phyloP scores from a whole-genome alignment of 1,140 invertebrate genomes.

The Notospermus geniculatus region DNA sequence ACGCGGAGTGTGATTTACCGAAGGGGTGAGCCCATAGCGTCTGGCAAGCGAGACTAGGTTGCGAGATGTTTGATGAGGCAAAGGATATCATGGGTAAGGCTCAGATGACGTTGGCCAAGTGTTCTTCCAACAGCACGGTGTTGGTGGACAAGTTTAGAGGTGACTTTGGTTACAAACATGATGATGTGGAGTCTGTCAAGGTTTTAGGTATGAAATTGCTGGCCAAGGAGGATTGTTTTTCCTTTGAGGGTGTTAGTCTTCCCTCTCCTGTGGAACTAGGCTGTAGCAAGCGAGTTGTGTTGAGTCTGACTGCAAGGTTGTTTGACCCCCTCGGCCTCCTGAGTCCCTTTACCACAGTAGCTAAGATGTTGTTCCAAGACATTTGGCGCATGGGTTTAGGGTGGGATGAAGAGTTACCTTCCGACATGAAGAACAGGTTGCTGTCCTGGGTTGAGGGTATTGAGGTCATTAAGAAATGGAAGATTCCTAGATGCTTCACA shows the following conservation, averaged over 20 bases:
- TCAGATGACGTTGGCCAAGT: conserved; percentile 1
- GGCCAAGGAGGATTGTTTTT: conserved; percentile 6
- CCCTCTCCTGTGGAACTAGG: neutral
- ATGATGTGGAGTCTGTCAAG: neutral
- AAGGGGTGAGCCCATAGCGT: too few relatives aligned
- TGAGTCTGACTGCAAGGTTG: neutral
- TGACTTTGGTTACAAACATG: neutral
- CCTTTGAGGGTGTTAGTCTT: neutral
- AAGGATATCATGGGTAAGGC: neutral
- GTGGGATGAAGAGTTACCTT: conserved; percentile 5
- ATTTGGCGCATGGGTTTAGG: neutral
- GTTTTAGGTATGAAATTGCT: neutral
- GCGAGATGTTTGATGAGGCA: conserved; percentile 20
- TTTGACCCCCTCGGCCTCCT: conserved; percentile 9
- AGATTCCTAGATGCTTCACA: conserved; percentile 5
- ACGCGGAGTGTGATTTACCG: too few relatives aligned
- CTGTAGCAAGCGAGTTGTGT: neutral
- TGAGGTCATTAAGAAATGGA: neutral
- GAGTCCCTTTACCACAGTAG: neutral
- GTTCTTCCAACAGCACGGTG: neutral
- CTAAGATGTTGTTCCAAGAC: conserved; percentile 1
- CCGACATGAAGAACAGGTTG: neutral
- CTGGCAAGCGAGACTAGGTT: too few relatives aligned
- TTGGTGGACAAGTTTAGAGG: neutral
- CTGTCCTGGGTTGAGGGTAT: neutral